Evolutionary conservation across 2,113 vertebrate genomes (phyloP).

Genomic region (Entomyzon cyanotis): DNA sequence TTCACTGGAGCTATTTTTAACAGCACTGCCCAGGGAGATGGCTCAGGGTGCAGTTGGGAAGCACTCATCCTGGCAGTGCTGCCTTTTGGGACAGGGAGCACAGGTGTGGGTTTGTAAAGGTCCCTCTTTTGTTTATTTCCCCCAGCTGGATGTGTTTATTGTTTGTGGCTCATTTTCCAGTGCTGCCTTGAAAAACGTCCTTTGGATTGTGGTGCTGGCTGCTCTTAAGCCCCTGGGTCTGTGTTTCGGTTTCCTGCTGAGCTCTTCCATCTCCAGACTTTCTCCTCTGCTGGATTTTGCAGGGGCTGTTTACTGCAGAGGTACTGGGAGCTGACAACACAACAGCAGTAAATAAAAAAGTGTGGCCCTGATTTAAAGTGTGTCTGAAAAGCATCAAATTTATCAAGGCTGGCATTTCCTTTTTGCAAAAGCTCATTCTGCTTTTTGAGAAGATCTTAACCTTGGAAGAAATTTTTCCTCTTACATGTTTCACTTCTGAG

Average conservation of each 20-base stretch:
- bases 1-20: conserved; percentile 66
- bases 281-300: background rate
- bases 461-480: background rate
- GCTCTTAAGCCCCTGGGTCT: background rate
- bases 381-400: background rate
- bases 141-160: background rate
- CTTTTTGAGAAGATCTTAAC: background rate
- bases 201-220: background rate
- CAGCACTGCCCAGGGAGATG: background rate
- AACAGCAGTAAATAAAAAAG: background rate
- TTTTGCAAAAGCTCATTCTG: background rate
- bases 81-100: background rate
- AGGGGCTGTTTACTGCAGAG: background rate
- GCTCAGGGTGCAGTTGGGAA: conserved; percentile 32
- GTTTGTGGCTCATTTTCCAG: background rate
- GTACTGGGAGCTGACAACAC: background rate
- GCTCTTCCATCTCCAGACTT: background rate
- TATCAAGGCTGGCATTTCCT: background rate
- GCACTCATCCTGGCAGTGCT: rapidly evolving
- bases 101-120: rapidly evolving
- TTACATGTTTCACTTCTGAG: background rate
- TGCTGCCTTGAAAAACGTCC: background rate
- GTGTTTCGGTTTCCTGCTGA: rapidly evolving
- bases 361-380: background rate
- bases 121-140: background rate